Evolutionary conservation across 1,140 invertebrate species (phyloP), one percentile per base, ranked within the genome.

Genomic region (Plutomurus gul): DNA sequence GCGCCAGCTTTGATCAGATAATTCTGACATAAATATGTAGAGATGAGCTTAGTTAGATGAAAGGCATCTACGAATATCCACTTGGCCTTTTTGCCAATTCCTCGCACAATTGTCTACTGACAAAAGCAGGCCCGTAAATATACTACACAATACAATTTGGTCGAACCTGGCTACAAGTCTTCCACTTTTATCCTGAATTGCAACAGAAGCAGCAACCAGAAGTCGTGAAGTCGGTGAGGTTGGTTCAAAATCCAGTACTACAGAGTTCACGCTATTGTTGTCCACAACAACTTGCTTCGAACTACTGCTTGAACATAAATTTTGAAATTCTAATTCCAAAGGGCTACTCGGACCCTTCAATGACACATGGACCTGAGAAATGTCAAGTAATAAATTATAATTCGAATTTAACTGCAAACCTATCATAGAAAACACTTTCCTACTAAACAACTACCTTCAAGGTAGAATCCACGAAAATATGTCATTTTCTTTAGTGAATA

Each of bases 171-270:
- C 80, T 11, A 80, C 79, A 20, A 81, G 33, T 16, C 72, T 7
- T 10, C 80, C 77, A 47, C 73, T 80, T 40, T 47, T 77, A 46
- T 83, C 79, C 20, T 77, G 51, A 60, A 83, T 77, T 8, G 18
- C 51, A 46, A 82, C 60, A n/a, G 39, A 36, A 8, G 82, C 49
- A 8, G 78, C 79, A 0, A 83, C 80, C 8, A 83, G 39, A 4
- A 83, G 51, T 39, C 82, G 39, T 11, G 82, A 79, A 4, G 56
- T 80, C 0, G 86, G 86, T 85, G 93, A 90, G 79, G 93, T 91
- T 0, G 93, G 93, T 78, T 94, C 91, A 0, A 91, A 89, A 78
- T 97, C 94, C 0, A 98, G 87, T 3, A 95, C 86, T 6, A 97
- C 91, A 0, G 92, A 92, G 87, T 98, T 98, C 0, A 98, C 92